Base-by-base conservation (phyloP, 2,113 vertebrate genomes). In the Neodontobutis hainanensis region DNA sequence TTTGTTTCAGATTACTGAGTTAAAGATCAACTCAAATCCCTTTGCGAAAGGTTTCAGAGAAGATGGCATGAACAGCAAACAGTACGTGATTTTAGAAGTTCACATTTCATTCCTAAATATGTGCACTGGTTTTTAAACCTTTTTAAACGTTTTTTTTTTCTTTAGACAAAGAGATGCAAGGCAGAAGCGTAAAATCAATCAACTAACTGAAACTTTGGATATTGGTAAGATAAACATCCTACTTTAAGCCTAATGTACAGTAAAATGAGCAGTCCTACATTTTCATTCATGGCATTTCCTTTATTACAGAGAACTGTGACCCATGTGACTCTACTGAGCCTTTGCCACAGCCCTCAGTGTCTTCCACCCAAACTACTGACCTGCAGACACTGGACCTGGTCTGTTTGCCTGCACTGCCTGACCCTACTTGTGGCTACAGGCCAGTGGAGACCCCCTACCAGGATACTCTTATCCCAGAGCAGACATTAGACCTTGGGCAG, bases 1-100 rank as follows among this genome's bases (percentile, higher is more conserved):
- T 34, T 58, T 19, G 5, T 4, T 61, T 61, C 8, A 92, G 92
- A 93, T 92, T 66, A 93, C 92, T 12, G 90, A 92, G 65, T 83
- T 92, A 65, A 93, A 93, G 84, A 93, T 92, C 75, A 91, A 87
- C 61, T 84, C 90, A 65, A 94, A 93, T 58, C 93, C 92, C 3
- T 93, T 93, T 32, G 92, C 92, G 12, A 94, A 92, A 79, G 91
- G 92, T 19, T 93, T 92, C 77, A 68, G 92, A 45, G 91, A 92
- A 5, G 86, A 92, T 4, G 92, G 92, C 67, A 91, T 92, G 92
- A 93, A 93, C 88, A 88, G 87, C 84, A 94, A 92, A 81, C 92
- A 81, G 93, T 93, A 90, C 83, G 55, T 34, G 9, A 5, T 42
- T 19, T 6, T 15, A 44, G 40, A 19, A 11, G 56, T 16, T 7